Percentiles rank a stretch among this genome's conserved stretches.
phyloP scores from a whole-genome alignment of 1,140 invertebrate species.

The Drosophila bocki region DNA sequence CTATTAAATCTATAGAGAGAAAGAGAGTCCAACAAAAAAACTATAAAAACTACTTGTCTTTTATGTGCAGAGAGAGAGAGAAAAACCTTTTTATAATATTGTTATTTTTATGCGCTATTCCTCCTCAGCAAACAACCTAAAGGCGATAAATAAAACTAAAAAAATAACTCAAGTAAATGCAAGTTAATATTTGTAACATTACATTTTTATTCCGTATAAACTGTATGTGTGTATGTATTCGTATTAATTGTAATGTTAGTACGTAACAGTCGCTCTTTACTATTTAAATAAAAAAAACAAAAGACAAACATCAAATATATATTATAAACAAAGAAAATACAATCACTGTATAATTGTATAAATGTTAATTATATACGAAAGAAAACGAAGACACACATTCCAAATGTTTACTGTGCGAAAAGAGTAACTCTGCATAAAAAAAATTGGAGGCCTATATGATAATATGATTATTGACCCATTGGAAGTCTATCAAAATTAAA shows the following conservation, averaged over 20 bases:
- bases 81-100: conserved; percentile 73
- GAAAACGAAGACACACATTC: conserved; percentile 60
- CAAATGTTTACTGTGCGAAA: conserved; percentile 72
- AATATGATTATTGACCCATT: conserved; percentile 52
- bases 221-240: conserved; percentile 73
- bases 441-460: conserved; percentile 39
- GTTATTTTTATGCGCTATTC: conserved; percentile 80
- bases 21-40: conserved; percentile 18
- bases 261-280: conserved; percentile 73
- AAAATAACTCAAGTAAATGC: conserved; percentile 27
- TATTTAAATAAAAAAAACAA: conserved; percentile 63
- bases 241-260: conserved; percentile 67
- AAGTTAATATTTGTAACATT: conserved; percentile 63
- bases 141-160: conserved; percentile 9
- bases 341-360: conserved; percentile 76
- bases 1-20: conserved; percentile 46
- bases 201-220: conserved; percentile 73
- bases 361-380: conserved; percentile 71
- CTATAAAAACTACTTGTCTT: conserved; percentile 40
- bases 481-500: conserved; percentile 70
- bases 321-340: conserved; percentile 40
- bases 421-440: no score
- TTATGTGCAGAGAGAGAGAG: conserved; percentile 50
- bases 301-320: conserved; percentile 57
- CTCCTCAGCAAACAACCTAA: conserved; percentile 40